Percentiles rank a stretch among this genome's conserved stretches.
Evolutionary conservation across 2,888 invertebrate species (phyloP).

Genomic region (Perdita meconis): DNA sequence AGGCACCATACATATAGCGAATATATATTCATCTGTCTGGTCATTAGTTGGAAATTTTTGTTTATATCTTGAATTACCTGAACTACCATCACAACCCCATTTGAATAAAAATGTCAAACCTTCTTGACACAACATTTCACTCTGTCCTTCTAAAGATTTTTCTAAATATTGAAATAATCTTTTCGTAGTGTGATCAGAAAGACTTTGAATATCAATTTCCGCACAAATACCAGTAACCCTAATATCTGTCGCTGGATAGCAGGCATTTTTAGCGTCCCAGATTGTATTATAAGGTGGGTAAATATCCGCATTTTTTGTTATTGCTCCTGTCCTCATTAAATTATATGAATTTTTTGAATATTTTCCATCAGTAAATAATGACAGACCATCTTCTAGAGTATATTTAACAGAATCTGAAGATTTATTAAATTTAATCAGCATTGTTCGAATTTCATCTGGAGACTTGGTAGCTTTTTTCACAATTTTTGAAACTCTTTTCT

Average conservation of each 20-base stretch:
- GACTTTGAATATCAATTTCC: slow-evolving; percentile 3
- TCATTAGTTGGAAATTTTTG: slow-evolving; percentile 3
- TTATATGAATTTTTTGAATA: background rate
- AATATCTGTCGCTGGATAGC: background rate
- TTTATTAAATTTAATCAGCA: too few species aligned
- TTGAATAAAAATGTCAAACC: background rate
- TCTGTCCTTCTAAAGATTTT: background rate
- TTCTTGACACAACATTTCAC: background rate
- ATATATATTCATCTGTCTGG: slow-evolving; percentile 2
- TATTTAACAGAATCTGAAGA: too few species aligned
- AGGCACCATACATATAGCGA: slow-evolving; percentile 14
- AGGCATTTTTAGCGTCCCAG: background rate
- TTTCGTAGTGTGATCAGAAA: background rate
- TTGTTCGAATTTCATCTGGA: too few species aligned
- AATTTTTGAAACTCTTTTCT: too few species aligned
- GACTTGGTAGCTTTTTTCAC: too few species aligned
- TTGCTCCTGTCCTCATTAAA: background rate
- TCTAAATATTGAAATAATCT: slow-evolving; percentile 4
- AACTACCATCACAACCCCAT: slow-evolving; percentile 17
- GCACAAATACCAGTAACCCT: background rate
- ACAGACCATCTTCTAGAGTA: slow-evolving; percentile 2
- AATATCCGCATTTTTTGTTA: slow-evolving; percentile 2
- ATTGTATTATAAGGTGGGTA: slow-evolving; percentile 1
- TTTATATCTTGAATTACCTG: slow-evolving; percentile 1
- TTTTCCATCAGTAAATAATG: background rate